Percentiles rank a stretch among this genome's conserved stretches.
These are phyloP conservation scores for Prolemur simus DNA, from an alignment of 2,113 vertebrate genomes.

Conservation along the genomic window DNA sequence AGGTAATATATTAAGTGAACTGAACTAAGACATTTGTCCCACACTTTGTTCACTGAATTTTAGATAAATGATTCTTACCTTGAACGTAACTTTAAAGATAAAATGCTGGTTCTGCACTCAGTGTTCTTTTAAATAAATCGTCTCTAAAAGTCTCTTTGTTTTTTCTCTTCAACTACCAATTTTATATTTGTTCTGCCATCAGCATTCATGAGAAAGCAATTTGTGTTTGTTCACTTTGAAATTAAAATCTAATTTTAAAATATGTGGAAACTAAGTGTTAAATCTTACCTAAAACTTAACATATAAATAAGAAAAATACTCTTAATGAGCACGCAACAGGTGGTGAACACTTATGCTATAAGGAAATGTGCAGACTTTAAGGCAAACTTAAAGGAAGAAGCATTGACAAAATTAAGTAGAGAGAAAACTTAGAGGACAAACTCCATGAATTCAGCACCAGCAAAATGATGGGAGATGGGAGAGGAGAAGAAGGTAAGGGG, in stretches of 20 bases:
- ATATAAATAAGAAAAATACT: neutral
- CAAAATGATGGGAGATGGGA: neutral
- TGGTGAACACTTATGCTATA: neutral
- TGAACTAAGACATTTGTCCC: neutral
- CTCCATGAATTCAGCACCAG: neutral
- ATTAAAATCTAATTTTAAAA: constrained; percentile 53
- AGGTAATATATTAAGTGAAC: neutral
- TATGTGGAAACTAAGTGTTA: neutral
- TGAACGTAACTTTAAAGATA: neutral
- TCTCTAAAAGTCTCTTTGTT: neutral
- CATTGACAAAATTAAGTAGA: neutral
- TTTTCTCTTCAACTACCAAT: neutral
- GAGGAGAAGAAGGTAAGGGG: too few relatives aligned
- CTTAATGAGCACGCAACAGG: neutral
- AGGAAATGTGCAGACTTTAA: neutral
- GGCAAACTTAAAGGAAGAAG: neutral
- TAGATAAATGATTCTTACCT: neutral
- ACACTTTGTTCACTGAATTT: neutral
- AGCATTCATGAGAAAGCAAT: neutral
- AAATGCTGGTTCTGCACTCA: neutral
- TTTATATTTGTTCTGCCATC: constrained; percentile 18
- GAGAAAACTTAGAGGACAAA: neutral
- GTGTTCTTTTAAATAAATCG: neutral
- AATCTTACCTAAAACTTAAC: neutral
- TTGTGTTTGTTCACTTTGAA: neutral